Conservation (phyloP, 1,140 invertebrate genomes). For the Drosophila rufa region DNA sequence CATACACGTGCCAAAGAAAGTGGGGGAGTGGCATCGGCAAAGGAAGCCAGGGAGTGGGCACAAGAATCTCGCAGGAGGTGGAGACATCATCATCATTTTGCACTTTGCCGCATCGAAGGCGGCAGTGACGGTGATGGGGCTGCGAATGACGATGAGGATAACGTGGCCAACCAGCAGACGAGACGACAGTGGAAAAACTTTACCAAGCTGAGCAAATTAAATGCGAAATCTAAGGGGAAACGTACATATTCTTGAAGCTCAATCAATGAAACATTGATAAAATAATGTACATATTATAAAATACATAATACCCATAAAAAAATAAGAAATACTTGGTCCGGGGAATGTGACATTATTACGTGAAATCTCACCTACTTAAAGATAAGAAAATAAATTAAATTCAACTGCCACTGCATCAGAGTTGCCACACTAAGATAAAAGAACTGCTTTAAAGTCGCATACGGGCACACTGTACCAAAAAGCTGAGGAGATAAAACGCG, state of each 20-base stretch:
- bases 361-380: neutral
- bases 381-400: neutral
- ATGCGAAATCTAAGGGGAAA: conserved; percentile 22
- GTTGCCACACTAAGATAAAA: too few relatives aligned
- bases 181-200: conserved; percentile 48
- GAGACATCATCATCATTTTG: conserved; percentile 58
- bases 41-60: conserved; percentile 3
- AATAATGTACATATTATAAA: neutral
- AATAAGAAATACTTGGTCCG: neutral
- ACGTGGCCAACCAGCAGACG: conserved; percentile 43
- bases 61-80: conserved; percentile 13
- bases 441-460: too few relatives aligned
- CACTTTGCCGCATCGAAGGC: conserved; percentile 36
- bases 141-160: conserved; percentile 36
- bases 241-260: conserved; percentile 1
- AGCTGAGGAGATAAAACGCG: too few relatives aligned
- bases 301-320: neutral
- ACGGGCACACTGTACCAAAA: too few relatives aligned
- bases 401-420: too few relatives aligned
- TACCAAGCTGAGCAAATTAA: conserved; percentile 27
- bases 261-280: conserved; percentile 3
- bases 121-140: conserved; percentile 4
- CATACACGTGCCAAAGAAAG: conserved; percentile 49
- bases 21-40: neutral
- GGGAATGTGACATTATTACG: neutral